These are phyloP conservation scores for Narcine bancroftii DNA, from an alignment of 2,113 vertebrate species.

Conservation along the genomic window DNA sequence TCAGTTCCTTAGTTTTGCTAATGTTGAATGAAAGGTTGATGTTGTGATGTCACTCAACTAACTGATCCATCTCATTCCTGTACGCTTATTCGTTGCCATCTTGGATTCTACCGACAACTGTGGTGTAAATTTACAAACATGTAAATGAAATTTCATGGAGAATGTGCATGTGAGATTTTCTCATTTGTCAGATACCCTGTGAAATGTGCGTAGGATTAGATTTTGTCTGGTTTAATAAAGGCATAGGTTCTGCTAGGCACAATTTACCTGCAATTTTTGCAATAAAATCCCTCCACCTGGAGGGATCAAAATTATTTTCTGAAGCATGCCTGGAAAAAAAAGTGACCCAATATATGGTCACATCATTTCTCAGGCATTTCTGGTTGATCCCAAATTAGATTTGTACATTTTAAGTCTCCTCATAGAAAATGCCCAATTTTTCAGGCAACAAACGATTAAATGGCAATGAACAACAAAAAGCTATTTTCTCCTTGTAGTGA, in stretches of 20 bases:
- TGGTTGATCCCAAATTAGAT: background rate
- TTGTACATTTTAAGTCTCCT: background rate
- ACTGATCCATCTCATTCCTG: too few relatives aligned
- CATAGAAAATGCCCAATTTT: background rate
- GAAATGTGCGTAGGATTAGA: background rate
- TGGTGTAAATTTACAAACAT: too few relatives aligned
- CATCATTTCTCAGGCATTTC: background rate
- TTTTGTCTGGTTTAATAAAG: background rate
- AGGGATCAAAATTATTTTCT: background rate
- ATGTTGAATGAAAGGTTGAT: too few relatives aligned
- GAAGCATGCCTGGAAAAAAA: background rate
- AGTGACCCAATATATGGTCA: background rate
- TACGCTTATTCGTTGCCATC: too few relatives aligned
- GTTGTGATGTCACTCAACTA: too few relatives aligned
- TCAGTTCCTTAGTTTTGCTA: too few relatives aligned
- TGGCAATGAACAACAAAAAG: background rate
- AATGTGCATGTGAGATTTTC: background rate
- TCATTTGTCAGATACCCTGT: background rate
- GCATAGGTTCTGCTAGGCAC: background rate
- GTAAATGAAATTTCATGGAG: too few relatives aligned
- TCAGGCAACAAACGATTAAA: background rate
- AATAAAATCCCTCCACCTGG: background rate
- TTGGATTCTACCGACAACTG: too few relatives aligned
- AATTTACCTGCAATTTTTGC: background rate
- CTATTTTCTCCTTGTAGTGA: background rate